Evolutionary conservation across 2,113 vertebrate genomes (phyloP), one percentile per base, ranked within the genome.

Genomic region (Drymodes brunneopygia): DNA sequence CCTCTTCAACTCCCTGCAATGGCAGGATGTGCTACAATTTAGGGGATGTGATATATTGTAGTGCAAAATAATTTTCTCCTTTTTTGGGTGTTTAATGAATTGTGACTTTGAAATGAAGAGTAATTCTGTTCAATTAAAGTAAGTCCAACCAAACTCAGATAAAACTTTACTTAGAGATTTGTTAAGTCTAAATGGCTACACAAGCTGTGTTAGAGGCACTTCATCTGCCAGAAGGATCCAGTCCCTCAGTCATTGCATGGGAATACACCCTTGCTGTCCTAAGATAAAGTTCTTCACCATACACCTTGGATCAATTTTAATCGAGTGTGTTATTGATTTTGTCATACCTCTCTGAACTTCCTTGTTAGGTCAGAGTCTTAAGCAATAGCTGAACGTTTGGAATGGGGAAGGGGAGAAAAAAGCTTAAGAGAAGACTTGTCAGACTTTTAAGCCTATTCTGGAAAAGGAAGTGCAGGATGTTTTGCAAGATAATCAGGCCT

Each of bases 391-490:
- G 69, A 83, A 86, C 88, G 51, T 40, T 53, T 66, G 19, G 62
- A 19, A 48, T 58, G 51, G 38, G 13, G 58, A 86, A 84, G 2
- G 19, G 21, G 25, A 91, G 47, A 89, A 60, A 33, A 78, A 93
- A 94, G 44, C 11, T 27, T 47, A 64, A 80, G 20, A 78, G 1
- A 9, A 88, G 21, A 40, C 31, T 78, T 90, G 33, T 71, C 70
- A 82, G 24, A 40, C 23, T 95, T 93, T 21, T 58, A 71, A 86
- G 64, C 27, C 44, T 75, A 24, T 71, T 88, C 51, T 60, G 56
- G 69, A 90, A 86, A 73, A 81, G 92, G 95, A 96, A 96, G 85
- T 88, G 28, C 45, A 57, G 61, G 29, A 94, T 11, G 25, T 86
- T 90, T 93, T 94, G 88, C 88, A 94, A 96, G 60, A 64, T 27